These are phyloP conservation scores for Austrolebias charrua DNA, from an alignment of 2,797 vertebrate species.

Conservation along the genomic window DNA sequence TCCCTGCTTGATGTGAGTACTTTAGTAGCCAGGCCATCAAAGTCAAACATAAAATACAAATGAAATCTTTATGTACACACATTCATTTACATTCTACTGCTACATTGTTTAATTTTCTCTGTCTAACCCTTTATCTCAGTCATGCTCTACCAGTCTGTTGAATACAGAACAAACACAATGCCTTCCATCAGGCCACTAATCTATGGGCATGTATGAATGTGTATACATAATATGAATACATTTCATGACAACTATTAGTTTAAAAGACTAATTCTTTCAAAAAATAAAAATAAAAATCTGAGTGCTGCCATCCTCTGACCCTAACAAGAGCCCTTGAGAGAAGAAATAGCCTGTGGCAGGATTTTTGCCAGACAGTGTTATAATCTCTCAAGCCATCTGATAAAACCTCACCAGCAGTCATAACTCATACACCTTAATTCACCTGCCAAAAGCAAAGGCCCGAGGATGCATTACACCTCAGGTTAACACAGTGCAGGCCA, in stretches of 20 bases:
- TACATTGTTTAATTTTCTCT: slow-evolving; percentile 55
- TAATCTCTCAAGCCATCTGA: slow-evolving; percentile 54
- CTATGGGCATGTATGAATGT: slow-evolving; percentile 25
- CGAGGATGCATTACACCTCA: slow-evolving; percentile 57
- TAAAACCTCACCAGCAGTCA: slow-evolving; percentile 34
- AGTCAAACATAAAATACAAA: slow-evolving; percentile 70
- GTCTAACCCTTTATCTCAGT: slow-evolving; percentile 49
- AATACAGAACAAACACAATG: slow-evolving; percentile 38
- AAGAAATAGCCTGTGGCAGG: slow-evolving; percentile 36
- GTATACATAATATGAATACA: slow-evolving; percentile 6
- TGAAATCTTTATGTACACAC: slow-evolving; percentile 64
- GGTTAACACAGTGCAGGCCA: slow-evolving; percentile 45
- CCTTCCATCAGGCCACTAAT: slow-evolving; percentile 48
- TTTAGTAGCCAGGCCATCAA: slow-evolving; percentile 61
- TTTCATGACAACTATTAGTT: slow-evolving; percentile 25
- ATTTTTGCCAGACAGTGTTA: slow-evolving; percentile 45
- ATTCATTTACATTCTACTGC: slow-evolving; percentile 62
- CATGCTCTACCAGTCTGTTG: slow-evolving; percentile 42
- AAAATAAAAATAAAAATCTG: slow-evolving; percentile 9
- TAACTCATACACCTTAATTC: slow-evolving; percentile 53
- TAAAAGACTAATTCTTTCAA: slow-evolving; percentile 6
- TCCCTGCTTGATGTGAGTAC: slow-evolving; percentile 46
- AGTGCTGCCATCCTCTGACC: slow-evolving; percentile 15
- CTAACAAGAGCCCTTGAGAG: slow-evolving; percentile 45
- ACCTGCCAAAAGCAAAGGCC: slow-evolving; percentile 52